Conservation (phyloP, 2,797 vertebrate genomes). For the Xenentodon cancila region DNA sequence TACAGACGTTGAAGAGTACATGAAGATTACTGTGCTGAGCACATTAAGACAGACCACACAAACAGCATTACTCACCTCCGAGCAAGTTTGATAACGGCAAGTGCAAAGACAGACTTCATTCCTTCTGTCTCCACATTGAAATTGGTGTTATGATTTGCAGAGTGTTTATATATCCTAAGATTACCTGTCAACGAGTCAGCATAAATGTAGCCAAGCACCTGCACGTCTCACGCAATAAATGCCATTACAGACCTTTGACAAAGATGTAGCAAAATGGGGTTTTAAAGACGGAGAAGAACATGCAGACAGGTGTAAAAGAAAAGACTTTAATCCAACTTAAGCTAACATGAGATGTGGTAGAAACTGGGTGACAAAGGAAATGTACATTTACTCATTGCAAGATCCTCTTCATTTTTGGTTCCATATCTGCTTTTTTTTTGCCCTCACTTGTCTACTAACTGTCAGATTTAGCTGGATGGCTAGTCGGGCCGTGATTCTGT, state of each 20-base stretch:
- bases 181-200: constrained; percentile 9
- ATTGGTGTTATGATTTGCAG: constrained; percentile 46
- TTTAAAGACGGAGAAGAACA: not conserved
- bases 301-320: not conserved
- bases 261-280: not conserved
- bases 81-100: constrained; percentile 51
- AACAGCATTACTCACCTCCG: constrained; percentile 62
- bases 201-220: constrained; percentile 1
- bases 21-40: constrained; percentile 71
- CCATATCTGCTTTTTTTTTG: too few relatives aligned
- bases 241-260: not conserved
- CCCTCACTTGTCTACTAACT: too few relatives aligned
- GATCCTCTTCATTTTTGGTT: too few relatives aligned
- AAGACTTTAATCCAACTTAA: not conserved
- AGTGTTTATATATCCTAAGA: constrained; percentile 29
- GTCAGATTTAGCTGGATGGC: too few relatives aligned
- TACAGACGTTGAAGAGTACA: constrained; percentile 69
- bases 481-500: too few relatives aligned
- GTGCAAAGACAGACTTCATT: constrained; percentile 40
- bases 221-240: not conserved
- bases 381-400: too few relatives aligned
- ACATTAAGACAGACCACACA: constrained; percentile 67
- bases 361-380: constrained; percentile 1
- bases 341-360: not conserved
- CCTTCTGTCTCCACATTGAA: constrained; percentile 36